Percentiles rank a stretch among this genome's conserved stretches.
Conservation (phyloP, 2,797 vertebrate species). For the Leptodactylus fallax region DNA sequence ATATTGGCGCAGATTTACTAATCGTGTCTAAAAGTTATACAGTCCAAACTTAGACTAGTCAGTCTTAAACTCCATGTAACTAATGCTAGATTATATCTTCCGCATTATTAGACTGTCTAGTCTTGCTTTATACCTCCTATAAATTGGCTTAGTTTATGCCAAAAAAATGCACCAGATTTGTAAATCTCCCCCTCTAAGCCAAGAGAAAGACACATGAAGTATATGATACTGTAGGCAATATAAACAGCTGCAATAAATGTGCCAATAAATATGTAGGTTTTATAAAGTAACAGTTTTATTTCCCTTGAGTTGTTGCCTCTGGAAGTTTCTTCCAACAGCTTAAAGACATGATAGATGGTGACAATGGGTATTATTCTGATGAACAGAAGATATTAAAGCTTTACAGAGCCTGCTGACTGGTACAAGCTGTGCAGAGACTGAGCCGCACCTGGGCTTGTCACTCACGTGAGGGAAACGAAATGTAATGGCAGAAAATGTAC, state of each 20-base stretch:
- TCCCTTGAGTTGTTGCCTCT: background rate
- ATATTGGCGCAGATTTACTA: no score
- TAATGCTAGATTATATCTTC: no score
- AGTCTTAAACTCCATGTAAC: no score
- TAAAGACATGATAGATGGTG: background rate
- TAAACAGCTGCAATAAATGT: background rate
- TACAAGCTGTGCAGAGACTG: slow-evolving; percentile 22
- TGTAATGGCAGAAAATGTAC: background rate
- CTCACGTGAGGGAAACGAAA: background rate
- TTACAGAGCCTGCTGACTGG: slow-evolving; percentile 1
- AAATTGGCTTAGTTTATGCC: no score
- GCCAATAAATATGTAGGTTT: background rate
- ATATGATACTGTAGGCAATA: no score
- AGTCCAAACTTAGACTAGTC: no score
- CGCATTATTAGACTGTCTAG: no score
- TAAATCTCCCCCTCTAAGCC: no score
- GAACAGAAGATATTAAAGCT: slow-evolving; percentile 32
- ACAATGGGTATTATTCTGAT: background rate
- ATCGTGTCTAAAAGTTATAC: no score
- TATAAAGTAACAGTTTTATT: background rate
- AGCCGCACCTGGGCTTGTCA: slow-evolving; percentile 43
- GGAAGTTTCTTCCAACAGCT: background rate
- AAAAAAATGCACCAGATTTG: no score
- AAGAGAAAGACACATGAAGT: no score
- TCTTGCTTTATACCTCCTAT: no score